Conservation (phyloP, 1,140 invertebrate genomes). For the Apis dorsata region DNA sequence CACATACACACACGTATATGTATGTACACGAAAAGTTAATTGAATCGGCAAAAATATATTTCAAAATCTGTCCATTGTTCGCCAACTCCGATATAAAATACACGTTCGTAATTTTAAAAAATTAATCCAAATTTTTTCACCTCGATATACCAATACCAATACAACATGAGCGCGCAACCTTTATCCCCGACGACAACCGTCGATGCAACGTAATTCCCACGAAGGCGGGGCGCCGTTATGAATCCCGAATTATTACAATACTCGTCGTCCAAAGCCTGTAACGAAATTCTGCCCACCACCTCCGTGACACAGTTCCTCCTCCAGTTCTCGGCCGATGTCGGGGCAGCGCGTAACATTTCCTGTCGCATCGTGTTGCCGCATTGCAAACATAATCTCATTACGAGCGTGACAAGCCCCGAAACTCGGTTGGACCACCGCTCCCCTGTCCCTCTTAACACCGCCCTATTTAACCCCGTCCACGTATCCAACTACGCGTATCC, state of each 20-base stretch:
- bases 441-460: not conserved
- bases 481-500: not conserved
- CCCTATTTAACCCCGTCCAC: not conserved
- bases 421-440: slow-evolving; percentile 10
- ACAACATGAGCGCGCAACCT: not conserved
- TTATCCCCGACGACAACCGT: not conserved
- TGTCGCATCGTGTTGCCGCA: slow-evolving; percentile 33
- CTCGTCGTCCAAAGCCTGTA: not conserved
- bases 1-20: too few species aligned
- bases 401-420: slow-evolving; percentile 33
- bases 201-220: not conserved
- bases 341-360: slow-evolving; percentile 10
- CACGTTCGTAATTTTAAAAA: too few species aligned
- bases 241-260: slow-evolving; percentile 23
- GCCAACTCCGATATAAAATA: too few species aligned
- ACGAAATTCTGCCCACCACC: slow-evolving; percentile 7
- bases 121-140: not conserved
- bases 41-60: too few species aligned
- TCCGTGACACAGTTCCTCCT: slow-evolving; percentile 14
- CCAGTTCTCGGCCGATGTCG: slow-evolving; percentile 19
- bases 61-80: too few species aligned
- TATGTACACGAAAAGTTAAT: too few species aligned
- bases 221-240: not conserved
- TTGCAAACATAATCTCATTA: slow-evolving; percentile 41
- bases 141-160: not conserved